These are phyloP conservation scores for Rachycentron canadum DNA, from an alignment of 2,797 vertebrate species.

Conservation along the genomic window DNA sequence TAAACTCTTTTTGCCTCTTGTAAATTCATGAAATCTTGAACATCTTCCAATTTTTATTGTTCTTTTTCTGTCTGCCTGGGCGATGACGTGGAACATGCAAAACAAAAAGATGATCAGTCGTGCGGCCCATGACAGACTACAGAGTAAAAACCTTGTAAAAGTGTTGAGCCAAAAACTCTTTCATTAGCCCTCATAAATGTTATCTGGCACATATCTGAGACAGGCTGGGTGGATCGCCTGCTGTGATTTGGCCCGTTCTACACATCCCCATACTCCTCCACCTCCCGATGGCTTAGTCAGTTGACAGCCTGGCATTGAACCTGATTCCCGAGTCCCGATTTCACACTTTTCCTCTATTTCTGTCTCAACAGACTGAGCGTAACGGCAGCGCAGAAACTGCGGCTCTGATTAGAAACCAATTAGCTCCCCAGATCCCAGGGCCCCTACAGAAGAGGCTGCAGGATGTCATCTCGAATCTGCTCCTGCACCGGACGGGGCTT, in stretches of 20 bases:
- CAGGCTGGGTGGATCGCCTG: conserved; percentile 59
- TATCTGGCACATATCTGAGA: conserved; percentile 70
- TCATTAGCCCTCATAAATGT: conserved; percentile 74
- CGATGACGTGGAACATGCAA: conserved; percentile 30
- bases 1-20: conserved; percentile 11
- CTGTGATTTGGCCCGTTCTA: conserved; percentile 64
- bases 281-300: conserved; percentile 57
- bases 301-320: conserved; percentile 66
- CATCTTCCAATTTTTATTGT: conserved; percentile 28
- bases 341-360: conserved; percentile 69
- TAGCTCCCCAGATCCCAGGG: conserved; percentile 63
- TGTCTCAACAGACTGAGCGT: conserved; percentile 56
- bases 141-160: conserved; percentile 23
- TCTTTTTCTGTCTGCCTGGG: neutral
- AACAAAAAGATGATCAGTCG: conserved; percentile 35
- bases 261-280: conserved; percentile 48
- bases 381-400: conserved; percentile 40
- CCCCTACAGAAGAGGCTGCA: conserved; percentile 52
- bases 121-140: conserved; percentile 15
- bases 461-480: conserved; percentile 44
- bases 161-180: conserved; percentile 51
- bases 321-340: conserved; percentile 56
- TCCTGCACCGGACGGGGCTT: conserved; percentile 40
- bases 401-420: conserved; percentile 80
- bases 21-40: conserved; percentile 50